phyloP scores from a whole-genome alignment of 1,140 invertebrate species.

The Lysiphlebus fabarum region DNA sequence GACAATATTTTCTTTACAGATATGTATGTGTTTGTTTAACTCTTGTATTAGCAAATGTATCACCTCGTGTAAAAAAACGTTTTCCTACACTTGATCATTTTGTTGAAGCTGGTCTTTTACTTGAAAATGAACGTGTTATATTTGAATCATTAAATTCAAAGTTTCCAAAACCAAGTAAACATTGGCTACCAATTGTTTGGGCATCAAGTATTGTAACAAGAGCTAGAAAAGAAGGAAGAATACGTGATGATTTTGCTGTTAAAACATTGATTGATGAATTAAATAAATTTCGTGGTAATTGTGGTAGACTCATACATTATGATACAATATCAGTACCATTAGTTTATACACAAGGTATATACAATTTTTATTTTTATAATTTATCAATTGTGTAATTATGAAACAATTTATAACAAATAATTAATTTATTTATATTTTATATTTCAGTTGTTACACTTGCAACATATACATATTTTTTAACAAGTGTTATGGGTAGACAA shows the following conservation, averaged over 20 bases:
- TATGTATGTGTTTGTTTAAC: slow-evolving; percentile 80
- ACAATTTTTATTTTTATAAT: slow-evolving; percentile 55
- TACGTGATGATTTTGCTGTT: slow-evolving; percentile 88
- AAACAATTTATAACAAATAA: too few relatives aligned
- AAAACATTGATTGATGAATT: slow-evolving; percentile 88
- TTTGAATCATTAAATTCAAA: slow-evolving; percentile 77
- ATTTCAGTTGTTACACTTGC: slow-evolving; percentile 80
- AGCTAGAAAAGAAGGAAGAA: slow-evolving; percentile 84
- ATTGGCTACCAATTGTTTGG: slow-evolving; percentile 94
- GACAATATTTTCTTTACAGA: slow-evolving; percentile 29
- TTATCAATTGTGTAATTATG: too few relatives aligned
- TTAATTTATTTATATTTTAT: too few relatives aligned
- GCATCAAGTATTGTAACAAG: slow-evolving; percentile 83
- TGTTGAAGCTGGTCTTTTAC: slow-evolving; percentile 83
- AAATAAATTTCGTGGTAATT: slow-evolving; percentile 82
- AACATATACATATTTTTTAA: slow-evolving; percentile 86
- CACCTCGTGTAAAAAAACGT: slow-evolving; percentile 84
- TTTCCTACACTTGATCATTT: slow-evolving; percentile 87
- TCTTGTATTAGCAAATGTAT: slow-evolving; percentile 78
- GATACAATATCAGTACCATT: slow-evolving; percentile 90
- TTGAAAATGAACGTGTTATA: slow-evolving; percentile 79
- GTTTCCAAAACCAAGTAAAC: slow-evolving; percentile 83
- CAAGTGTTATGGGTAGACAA: slow-evolving; percentile 77
- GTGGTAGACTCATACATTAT: slow-evolving; percentile 77
- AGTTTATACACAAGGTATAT: slow-evolving; percentile 79